These are phyloP conservation scores for Rhagium mordax DNA, from an alignment of 2,888 invertebrate species.

Conservation along the genomic window DNA sequence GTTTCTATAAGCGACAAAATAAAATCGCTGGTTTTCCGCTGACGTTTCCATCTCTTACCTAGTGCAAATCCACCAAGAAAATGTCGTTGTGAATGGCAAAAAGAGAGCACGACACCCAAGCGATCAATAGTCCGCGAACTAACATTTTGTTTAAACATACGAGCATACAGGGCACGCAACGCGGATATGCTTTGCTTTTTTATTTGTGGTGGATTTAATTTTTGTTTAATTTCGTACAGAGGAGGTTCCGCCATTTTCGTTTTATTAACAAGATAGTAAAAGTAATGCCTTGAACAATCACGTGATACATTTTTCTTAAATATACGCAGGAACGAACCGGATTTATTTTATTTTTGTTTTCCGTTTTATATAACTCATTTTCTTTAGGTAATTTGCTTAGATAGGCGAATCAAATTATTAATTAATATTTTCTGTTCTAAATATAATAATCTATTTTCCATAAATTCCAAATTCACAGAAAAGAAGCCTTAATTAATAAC, in stretches of 20 bases:
- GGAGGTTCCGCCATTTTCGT: neutral
- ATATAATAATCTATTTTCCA: too few species aligned
- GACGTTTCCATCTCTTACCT: slow-evolving; percentile 27
- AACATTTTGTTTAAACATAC: slow-evolving; percentile 39
- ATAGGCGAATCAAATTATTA: too few species aligned
- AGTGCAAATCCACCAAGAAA: slow-evolving; percentile 33
- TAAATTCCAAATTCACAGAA: too few species aligned
- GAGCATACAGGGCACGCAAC: neutral
- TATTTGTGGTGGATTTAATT: neutral
- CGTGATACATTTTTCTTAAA: neutral
- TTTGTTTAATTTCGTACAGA: neutral
- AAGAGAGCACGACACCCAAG: slow-evolving; percentile 32
- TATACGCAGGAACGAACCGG: too few species aligned
- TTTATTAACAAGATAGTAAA: neutral
- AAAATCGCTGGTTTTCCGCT: neutral
- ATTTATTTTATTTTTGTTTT: too few species aligned
- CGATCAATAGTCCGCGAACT: slow-evolving; percentile 34
- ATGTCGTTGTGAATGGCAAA: slow-evolving; percentile 40
- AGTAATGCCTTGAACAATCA: neutral
- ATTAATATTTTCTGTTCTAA: too few species aligned
- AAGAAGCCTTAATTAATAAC: too few species aligned
- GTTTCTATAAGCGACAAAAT: neutral
- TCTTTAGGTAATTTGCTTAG: too few species aligned
- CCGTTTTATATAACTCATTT: too few species aligned
- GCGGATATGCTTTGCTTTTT: slow-evolving; percentile 12